Evolutionary conservation across 2,113 vertebrate genomes (phyloP), one percentile per base, ranked within the genome.

Genomic region (Ancistrus triradiatus): DNA sequence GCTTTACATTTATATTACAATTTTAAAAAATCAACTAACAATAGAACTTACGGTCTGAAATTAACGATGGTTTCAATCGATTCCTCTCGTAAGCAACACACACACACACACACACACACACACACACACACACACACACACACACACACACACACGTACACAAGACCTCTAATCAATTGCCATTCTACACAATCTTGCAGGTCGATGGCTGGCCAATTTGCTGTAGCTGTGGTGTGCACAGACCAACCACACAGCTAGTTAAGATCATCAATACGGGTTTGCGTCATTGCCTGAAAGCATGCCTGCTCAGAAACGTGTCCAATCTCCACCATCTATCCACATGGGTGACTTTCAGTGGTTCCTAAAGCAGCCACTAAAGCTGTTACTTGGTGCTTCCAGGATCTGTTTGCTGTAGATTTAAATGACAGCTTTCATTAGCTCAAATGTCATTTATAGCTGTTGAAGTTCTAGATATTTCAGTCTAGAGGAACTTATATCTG

Each of bases 161-260:
- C 24, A 7, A 13, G 42, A 37, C n/a, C 2, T 18, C 21, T 31
- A 48, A 66, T 70, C 63, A 55, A 74, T 70, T 59, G 52, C 18
- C 53, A 70, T 70, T 67, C 55, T 46, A 24, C 38, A 43, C 35
- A 59, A 57, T 61, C 33, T 49, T 13, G 8, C 21, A 38, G 59
- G 59, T 74, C 68, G 24, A 74, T 63, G 24, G 13, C 27, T 40
- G 11, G 25, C 61, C 63, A 62, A 63, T 70, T 66, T 66, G 51
- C 51, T 25, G 19, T 46, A 17, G 15, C 33, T n/a, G 44, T 63
- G 22, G 35, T 33, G 24, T 59, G 58, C 33, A 44, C 25, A 51
- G 24, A 40, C 18, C 46, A 49, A 43, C 52, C 38, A 47, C 59
- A 68, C 43, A 64, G 49, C 52, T 61, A 22, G 49, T 74, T 74